Evolutionary conservation across 2,113 vertebrate species (phyloP).

Genomic region (Cyprinodon variegatus): DNA sequence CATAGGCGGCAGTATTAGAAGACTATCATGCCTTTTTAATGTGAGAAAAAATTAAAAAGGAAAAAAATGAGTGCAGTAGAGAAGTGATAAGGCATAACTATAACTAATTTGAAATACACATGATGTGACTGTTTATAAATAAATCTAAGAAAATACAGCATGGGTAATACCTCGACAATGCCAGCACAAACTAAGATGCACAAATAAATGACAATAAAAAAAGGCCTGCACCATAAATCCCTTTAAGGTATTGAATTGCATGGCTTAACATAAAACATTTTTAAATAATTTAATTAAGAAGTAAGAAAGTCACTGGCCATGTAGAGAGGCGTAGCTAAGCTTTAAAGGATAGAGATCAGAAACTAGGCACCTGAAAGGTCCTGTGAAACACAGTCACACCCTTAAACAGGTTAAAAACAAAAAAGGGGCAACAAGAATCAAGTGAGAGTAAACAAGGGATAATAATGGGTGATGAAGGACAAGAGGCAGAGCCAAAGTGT

Average conservation of each 20-base stretch:
- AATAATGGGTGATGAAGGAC: slow-evolving; percentile 58
- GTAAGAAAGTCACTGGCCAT: slow-evolving; percentile 48
- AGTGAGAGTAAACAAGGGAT: slow-evolving; percentile 28
- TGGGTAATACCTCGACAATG: not conserved
- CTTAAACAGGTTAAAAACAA: slow-evolving; percentile 49
- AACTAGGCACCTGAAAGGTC: slow-evolving; percentile 35
- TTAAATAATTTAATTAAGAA: slow-evolving; percentile 54
- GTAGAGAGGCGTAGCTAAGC: slow-evolving; percentile 36
- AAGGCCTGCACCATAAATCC: slow-evolving; percentile 51
- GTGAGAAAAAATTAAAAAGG: slow-evolving; percentile 13
- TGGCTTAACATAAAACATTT: slow-evolving; percentile 59
- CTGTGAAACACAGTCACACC: slow-evolving; percentile 47
- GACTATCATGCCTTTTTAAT: not conserved
- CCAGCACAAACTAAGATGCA: not conserved
- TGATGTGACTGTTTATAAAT: not conserved
- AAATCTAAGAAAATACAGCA: not conserved
- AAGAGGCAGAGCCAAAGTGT: slow-evolving; percentile 50
- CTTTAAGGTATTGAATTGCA: slow-evolving; percentile 45
- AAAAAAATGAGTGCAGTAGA: slow-evolving; percentile 60
- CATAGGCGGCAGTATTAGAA: too few relatives aligned
- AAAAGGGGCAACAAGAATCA: slow-evolving; percentile 45
- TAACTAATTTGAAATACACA: not conserved
- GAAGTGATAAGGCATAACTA: slow-evolving; percentile 59
- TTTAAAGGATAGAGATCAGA: slow-evolving; percentile 49
- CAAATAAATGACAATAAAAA: slow-evolving; percentile 21